Conservation (phyloP, 2,113 vertebrate species). For the Cathartes aura region DNA sequence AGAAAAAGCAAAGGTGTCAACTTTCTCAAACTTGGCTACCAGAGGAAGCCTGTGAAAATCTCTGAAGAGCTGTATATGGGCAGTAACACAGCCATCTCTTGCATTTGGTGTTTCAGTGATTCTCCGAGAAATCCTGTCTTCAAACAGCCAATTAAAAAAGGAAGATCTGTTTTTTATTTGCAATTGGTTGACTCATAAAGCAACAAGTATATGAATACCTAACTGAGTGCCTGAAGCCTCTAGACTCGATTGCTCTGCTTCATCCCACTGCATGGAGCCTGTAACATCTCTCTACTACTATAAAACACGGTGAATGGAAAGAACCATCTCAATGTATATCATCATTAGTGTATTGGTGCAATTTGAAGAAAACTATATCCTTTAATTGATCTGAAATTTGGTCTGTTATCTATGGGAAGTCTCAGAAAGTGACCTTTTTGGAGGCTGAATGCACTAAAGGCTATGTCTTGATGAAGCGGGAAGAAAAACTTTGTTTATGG, state of each 20-base stretch:
- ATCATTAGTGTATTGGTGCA: not conserved
- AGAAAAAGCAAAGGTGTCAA: not conserved
- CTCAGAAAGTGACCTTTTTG: not conserved
- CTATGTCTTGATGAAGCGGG: not conserved
- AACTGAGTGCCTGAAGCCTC: not conserved
- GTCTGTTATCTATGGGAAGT: not conserved
- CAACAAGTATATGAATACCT: not conserved
- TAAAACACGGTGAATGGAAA: not conserved
- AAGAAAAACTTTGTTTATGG: not conserved
- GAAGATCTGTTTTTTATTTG: not conserved
- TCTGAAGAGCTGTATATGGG: not conserved
- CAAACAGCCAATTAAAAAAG: not conserved
- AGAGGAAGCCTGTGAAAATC: not conserved
- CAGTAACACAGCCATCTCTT: not conserved
- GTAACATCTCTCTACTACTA: not conserved
- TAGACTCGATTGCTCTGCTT: not conserved
- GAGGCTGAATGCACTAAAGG: not conserved
- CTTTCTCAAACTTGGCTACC: not conserved
- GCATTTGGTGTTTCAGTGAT: not conserved
- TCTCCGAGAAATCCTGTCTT: not conserved
- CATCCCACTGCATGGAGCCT: not conserved
- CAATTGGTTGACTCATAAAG: not conserved
- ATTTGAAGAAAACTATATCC: not conserved
- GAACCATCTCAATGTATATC: not conserved
- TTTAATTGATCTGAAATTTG: not conserved